Percentiles rank a stretch among this genome's conserved stretches.
Conservation (phyloP, 2,113 vertebrate genomes). For the Syngnathus typhle region DNA sequence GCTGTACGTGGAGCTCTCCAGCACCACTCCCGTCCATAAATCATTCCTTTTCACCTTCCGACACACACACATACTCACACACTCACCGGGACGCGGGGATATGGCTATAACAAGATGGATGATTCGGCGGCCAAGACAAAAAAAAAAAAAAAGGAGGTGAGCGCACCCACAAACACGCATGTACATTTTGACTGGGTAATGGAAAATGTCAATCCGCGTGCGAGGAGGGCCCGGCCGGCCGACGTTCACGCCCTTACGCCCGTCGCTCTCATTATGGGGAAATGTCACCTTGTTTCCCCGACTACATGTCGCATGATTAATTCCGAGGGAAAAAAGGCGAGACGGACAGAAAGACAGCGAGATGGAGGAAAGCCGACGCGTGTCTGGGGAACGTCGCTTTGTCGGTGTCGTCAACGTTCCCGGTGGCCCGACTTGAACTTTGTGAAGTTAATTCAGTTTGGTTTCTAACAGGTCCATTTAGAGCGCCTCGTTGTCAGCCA, state of each 20-base stretch:
- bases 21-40: slow-evolving; percentile 70
- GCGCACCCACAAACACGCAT: slow-evolving; percentile 23
- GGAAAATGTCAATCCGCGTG: slow-evolving; percentile 75
- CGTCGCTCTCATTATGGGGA: slow-evolving; percentile 69
- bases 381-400: background rate
- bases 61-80: slow-evolving; percentile 21
- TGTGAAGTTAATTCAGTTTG: too few species aligned
- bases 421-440: background rate
- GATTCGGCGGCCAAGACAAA: slow-evolving; percentile 42
- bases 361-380: background rate
- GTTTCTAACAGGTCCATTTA: background rate
- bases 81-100: background rate
- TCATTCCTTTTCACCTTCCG: slow-evolving; percentile 51
- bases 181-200: slow-evolving; percentile 76
- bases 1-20: slow-evolving; percentile 61
- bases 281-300: slow-evolving; percentile 69
- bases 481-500: background rate
- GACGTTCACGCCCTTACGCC: slow-evolving; percentile 52
- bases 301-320: slow-evolving; percentile 66
- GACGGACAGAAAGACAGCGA: slow-evolving; percentile 26
- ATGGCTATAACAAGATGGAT: slow-evolving; percentile 61
- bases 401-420: background rate
- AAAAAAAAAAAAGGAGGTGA: background rate
- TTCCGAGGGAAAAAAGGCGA: slow-evolving; percentile 43
- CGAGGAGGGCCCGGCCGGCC: slow-evolving; percentile 27